These are phyloP conservation scores for Hemiprocne comata DNA, from an alignment of 2,113 vertebrate genomes.

Conservation along the genomic window DNA sequence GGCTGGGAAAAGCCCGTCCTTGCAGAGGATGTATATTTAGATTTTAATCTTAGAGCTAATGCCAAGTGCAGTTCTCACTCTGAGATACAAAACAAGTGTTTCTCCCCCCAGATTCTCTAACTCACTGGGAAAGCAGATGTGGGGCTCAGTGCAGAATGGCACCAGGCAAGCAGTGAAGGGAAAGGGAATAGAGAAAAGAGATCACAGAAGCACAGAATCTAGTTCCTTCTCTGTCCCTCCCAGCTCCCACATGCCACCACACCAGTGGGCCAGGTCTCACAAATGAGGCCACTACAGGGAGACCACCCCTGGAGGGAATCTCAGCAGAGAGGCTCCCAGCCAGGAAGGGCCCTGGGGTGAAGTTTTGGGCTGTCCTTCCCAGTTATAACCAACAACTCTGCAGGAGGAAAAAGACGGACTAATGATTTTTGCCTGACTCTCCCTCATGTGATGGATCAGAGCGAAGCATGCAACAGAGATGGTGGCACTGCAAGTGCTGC, in stretches of 20 bases:
- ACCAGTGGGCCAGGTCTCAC: not conserved
- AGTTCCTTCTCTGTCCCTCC: not conserved
- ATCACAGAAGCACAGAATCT: no score
- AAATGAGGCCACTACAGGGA: accelerated
- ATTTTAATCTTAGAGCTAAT: not conserved
- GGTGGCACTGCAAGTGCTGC: not conserved
- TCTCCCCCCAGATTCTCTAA: not conserved
- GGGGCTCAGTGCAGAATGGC: not conserved
- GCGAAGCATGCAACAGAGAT: accelerated
- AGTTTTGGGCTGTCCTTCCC: not conserved
- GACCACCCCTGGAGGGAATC: not conserved
- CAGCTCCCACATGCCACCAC: not conserved
- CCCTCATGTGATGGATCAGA: not conserved
- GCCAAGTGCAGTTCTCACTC: not conserved
- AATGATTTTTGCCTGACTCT: not conserved
- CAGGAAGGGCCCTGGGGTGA: not conserved
- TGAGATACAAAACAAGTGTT: not conserved
- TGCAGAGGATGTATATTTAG: accelerated
- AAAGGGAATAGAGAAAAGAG: not conserved
- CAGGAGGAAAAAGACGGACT: not conserved
- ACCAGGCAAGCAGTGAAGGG: not conserved
- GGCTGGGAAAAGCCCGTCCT: not conserved
- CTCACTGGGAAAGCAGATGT: not conserved
- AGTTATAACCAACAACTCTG: not conserved
- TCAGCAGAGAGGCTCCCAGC: not conserved